These are phyloP conservation scores for Neelides folsomi DNA, from an alignment of 2,888 invertebrate genomes.

Conservation along the genomic window DNA sequence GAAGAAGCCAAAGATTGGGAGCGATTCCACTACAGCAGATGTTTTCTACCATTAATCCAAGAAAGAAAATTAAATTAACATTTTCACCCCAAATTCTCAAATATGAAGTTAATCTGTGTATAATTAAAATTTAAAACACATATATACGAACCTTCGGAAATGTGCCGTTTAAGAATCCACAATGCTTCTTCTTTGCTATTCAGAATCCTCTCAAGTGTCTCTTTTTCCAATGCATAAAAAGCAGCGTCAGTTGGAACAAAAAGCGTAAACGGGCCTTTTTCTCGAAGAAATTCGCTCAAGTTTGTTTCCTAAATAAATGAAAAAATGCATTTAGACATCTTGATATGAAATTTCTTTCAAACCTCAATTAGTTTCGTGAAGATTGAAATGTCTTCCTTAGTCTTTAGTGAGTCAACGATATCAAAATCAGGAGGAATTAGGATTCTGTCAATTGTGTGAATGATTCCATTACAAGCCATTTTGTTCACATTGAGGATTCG, in stretches of 20 bases:
- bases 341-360: constrained; percentile 7
- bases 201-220: constrained; percentile 39
- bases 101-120: too few species aligned
- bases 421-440: constrained; percentile 43
- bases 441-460: constrained; percentile 52
- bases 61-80: background rate
- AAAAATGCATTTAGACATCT: background rate
- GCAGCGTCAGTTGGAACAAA: constrained; percentile 48
- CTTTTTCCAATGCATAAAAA: constrained; percentile 42
- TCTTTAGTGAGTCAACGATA: constrained; percentile 42
- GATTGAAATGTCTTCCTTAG: constrained; percentile 40
- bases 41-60: constrained; percentile 29
- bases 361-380: constrained; percentile 39
- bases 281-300: constrained; percentile 41
- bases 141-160: constrained; percentile 42
- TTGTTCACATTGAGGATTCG: constrained; percentile 48
- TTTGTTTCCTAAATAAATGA: constrained; percentile 38
- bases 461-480: constrained; percentile 52
- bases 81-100: too few species aligned
- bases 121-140: too few species aligned
- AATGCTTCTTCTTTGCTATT: constrained; percentile 43
- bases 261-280: constrained; percentile 44
- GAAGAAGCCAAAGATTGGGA: constrained; percentile 36
- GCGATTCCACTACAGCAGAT: constrained; percentile 40
- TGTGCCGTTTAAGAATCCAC: constrained; percentile 42